These are phyloP conservation scores for Stenurella melanura DNA, from an alignment of 2,888 invertebrate species.

Conservation along the genomic window DNA sequence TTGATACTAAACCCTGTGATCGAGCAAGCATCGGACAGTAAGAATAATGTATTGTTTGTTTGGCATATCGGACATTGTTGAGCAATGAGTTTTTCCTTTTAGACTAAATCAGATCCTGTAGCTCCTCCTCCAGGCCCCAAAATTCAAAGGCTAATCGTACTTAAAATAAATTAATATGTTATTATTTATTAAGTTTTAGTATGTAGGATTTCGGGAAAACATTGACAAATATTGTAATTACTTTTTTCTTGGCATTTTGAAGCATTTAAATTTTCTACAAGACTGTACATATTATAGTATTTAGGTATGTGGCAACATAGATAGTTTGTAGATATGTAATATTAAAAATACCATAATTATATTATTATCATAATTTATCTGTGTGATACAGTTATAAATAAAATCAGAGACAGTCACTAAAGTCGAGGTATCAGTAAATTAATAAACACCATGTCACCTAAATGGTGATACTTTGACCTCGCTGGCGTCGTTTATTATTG, in stretches of 20 bases:
- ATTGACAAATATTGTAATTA: constrained; percentile 6
- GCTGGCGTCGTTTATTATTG: constrained; percentile 14
- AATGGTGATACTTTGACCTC: constrained; percentile 6
- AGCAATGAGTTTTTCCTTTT: not conserved
- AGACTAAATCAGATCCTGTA: not conserved
- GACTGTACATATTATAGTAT: constrained; percentile 35
- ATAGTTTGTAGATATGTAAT: constrained; percentile 20
- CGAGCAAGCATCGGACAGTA: too few species aligned
- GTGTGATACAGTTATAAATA: constrained; percentile 34
- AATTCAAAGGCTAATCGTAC: constrained; percentile 37
- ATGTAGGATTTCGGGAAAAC: not conserved
- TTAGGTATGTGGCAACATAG: not conserved
- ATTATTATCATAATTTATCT: constrained; percentile 18
- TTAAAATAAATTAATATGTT: constrained; percentile 24
- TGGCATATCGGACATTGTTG: too few species aligned
- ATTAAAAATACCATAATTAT: constrained; percentile 22
- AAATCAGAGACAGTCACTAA: not conserved
- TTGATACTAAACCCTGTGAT: too few species aligned
- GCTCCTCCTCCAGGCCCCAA: not conserved
- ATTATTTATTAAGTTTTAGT: constrained; percentile 22
- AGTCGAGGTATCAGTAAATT: not conserved
- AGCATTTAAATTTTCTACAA: constrained; percentile 28
- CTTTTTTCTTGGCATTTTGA: constrained; percentile 21
- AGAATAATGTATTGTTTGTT: too few species aligned
- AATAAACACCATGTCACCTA: not conserved